phyloP scores from a whole-genome alignment of 92 coral and sea anemone species.

The Blastomussa wellsi region DNA sequence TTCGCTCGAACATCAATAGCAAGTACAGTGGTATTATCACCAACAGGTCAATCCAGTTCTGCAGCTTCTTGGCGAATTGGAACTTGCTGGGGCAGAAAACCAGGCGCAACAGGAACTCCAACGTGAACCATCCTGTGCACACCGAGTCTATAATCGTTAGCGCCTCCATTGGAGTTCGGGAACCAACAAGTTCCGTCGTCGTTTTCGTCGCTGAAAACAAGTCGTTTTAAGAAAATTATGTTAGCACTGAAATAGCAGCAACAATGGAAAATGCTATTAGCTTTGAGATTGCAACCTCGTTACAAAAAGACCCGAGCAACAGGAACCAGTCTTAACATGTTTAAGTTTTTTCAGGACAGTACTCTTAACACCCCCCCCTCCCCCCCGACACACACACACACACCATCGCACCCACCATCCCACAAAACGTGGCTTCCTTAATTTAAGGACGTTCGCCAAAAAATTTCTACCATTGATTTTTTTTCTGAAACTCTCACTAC shows the following conservation, averaged over 20 bases:
- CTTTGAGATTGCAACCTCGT: too few species aligned
- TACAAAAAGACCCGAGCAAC: too few species aligned
- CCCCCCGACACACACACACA: too few species aligned
- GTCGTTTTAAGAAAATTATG: background rate
- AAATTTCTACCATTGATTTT: too few species aligned
- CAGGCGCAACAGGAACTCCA: slow-evolving; percentile 87
- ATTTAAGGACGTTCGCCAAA: too few species aligned
- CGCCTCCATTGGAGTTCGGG: slow-evolving; percentile 64
- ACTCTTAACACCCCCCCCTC: too few species aligned
- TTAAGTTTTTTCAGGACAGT: too few species aligned
- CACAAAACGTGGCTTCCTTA: too few species aligned
- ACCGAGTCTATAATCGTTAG: slow-evolving; percentile 80
- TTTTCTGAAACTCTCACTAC: too few species aligned
- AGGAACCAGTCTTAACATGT: too few species aligned
- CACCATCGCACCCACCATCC: too few species aligned
- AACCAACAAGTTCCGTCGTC: slow-evolving; percentile 39
- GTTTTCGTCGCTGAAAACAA: slow-evolving; percentile 20
- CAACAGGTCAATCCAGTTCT: slow-evolving; percentile 93
- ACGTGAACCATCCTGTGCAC: slow-evolving; percentile 92
- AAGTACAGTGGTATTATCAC: slow-evolving; percentile 91
- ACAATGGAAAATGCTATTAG: background rate
- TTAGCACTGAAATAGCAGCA: background rate
- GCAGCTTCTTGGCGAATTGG: slow-evolving; percentile 68
- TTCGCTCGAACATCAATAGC: slow-evolving; percentile 62
- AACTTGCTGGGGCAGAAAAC: slow-evolving; percentile 87